Evolutionary conservation across 2,888 invertebrate species (phyloP).

Genomic region (Polyploca ridens): DNA sequence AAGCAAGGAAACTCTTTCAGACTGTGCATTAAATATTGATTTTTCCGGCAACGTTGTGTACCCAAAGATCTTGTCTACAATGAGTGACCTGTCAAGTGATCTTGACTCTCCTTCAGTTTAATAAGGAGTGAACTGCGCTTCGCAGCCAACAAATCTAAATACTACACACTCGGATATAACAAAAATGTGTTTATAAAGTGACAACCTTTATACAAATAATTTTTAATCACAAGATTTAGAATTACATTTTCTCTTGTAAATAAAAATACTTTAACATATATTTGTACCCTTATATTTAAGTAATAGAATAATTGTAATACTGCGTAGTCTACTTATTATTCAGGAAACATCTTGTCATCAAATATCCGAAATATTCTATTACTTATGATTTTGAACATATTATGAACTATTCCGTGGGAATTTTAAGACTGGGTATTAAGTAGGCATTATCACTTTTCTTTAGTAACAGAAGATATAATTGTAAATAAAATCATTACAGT

Average conservation of each 20-base stretch:
- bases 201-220: constrained; percentile 42
- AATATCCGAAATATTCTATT: not conserved
- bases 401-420: not conserved
- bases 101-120: constrained; percentile 75
- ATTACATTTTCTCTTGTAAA: not conserved
- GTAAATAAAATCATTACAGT: not conserved
- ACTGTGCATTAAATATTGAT: constrained; percentile 52
- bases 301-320: not conserved
- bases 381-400: not conserved
- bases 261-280: not conserved
- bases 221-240: not conserved
- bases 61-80: constrained; percentile 63
- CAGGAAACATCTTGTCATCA: not conserved
- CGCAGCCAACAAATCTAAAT: constrained; percentile 45
- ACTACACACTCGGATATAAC: constrained; percentile 22
- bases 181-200: constrained; percentile 42
- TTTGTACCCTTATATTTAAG: not conserved
- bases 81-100: constrained; percentile 68
- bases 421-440: not conserved
- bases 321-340: not conserved
- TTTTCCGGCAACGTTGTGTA: constrained; percentile 44
- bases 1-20: constrained; percentile 25
- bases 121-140: constrained; percentile 71
- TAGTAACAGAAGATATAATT: not conserved
- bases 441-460: not conserved